Conservation (phyloP, 2,888 invertebrate genomes). For the Eristalis tenax region DNA sequence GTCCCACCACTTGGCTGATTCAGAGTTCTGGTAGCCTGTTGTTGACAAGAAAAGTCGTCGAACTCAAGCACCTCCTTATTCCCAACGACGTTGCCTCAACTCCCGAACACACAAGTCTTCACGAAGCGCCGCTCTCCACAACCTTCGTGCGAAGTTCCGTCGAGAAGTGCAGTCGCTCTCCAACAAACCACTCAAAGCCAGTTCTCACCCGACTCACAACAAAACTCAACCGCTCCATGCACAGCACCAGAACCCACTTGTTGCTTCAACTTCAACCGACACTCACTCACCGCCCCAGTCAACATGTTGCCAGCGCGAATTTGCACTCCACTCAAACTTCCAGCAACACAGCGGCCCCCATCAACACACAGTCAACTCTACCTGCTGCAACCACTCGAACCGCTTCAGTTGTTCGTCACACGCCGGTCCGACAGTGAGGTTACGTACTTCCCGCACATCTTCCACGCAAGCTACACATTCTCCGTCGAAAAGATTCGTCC, state of each 20-base stretch:
- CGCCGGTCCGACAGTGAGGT: constrained; percentile 48
- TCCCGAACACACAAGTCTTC: no score
- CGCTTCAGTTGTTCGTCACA: constrained; percentile 62
- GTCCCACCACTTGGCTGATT: no score
- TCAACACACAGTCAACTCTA: constrained; percentile 42
- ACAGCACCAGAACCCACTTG: constrained; percentile 13
- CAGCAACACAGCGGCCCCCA: no score
- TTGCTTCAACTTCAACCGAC: neutral
- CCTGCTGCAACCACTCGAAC: constrained; percentile 60
- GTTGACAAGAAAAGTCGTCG: no score
- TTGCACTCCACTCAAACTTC: constrained; percentile 49
- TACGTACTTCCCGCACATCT: constrained; percentile 11
- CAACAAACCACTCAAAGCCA: neutral
- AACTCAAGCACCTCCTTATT: no score
- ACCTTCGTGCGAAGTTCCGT: neutral
- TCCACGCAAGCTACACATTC: neutral
- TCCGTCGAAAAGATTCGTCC: constrained; percentile 39
- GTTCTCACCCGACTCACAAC: neutral
- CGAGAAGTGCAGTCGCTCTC: neutral
- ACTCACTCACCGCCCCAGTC: neutral
- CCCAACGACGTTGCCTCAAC: no score
- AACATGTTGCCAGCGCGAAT: constrained; percentile 40
- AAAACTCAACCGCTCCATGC: neutral
- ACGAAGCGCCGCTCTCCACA: no score
- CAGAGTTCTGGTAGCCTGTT: no score